Evolutionary conservation across 2,113 vertebrate genomes (phyloP), one percentile per base, ranked within the genome.

Genomic region (Psilopogon haemacephalus): DNA sequence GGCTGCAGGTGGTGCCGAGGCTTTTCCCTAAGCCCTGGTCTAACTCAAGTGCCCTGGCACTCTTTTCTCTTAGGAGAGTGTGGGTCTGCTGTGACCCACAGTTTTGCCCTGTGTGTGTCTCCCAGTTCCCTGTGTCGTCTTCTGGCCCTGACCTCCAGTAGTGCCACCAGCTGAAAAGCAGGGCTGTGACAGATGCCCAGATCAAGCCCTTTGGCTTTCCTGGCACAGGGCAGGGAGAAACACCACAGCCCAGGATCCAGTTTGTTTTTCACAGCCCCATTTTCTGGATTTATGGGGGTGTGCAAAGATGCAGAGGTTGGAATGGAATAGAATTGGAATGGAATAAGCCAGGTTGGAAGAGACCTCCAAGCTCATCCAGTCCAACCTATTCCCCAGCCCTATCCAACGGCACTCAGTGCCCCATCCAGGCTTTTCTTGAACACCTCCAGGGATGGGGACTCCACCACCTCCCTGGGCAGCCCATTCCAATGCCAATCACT

Each of bases 101-200:
- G 60, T 11, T 38, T 56, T 70, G 56, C n/a, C 46, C 52, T 81
- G 62, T 50, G 32, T 8, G 7, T 1, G 11, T 32, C 37, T 77
- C 33, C 19, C 30, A 58, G 37, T 5, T 13, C 12, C 23, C 40
- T 37, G 65, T 52, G 6, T 67, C 33, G 21, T 91, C 16, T 11
- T 37, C 8, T 1, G 1, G 19, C 8, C 50, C 9, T 1, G 1
- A 56, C 78, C 19, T 28, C 42, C 3, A 12, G 24, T 0, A 0
- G 19, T 79, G 44, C 24, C 42, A 30, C 42, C 68, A 71, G 24
- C 71, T 56, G 78, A 46, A 71, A 67, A 70, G 42, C 7, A 8
- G 38, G 56, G n/a, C 38, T 52, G 60, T 9, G 6, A 42, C 42
- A 48, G 81, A 6, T 58, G 40, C 16, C 38, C 1, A 1, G 16